Percentiles rank a stretch among this genome's conserved stretches.
Conservation (phyloP, 2,888 invertebrate species). For the Pollenia griseotomentosa region DNA sequence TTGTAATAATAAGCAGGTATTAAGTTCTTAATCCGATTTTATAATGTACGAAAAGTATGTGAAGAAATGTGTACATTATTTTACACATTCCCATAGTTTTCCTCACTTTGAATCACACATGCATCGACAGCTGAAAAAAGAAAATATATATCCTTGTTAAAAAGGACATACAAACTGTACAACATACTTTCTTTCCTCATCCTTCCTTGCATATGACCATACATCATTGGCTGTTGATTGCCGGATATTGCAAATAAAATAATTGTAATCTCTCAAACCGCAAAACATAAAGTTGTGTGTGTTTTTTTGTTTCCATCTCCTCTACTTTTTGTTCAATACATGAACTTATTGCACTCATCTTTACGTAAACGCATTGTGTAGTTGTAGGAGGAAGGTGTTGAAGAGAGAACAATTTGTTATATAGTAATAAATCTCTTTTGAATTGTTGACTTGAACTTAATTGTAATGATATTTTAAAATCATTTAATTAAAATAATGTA, state of each 20-base stretch:
- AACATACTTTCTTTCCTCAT: not conserved
- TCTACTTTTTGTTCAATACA: not conserved
- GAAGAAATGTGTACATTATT: constrained; percentile 58
- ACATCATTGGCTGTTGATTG: constrained; percentile 67
- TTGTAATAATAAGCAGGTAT: constrained; percentile 35
- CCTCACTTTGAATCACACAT: not conserved
- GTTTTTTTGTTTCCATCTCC: constrained; percentile 1
- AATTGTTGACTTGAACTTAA: constrained; percentile 53
- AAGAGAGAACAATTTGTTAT: not conserved
- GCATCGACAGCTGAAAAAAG: not conserved
- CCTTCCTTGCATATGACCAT: constrained; percentile 52
- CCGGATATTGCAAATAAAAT: constrained; percentile 71
- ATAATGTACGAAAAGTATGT: constrained; percentile 50
- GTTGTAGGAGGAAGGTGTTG: not conserved
- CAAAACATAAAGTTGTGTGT: constrained; percentile 60
- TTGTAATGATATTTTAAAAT: constrained; percentile 55
- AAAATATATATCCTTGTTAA: not conserved
- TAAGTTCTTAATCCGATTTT: constrained; percentile 71
- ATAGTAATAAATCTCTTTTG: constrained; percentile 25
- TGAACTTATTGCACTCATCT: not conserved
- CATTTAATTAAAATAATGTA: constrained; percentile 55
- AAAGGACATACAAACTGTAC: not conserved
- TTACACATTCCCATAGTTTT: constrained; percentile 8
- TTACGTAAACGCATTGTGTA: not conserved
- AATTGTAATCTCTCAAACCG: constrained; percentile 70